Evolutionary conservation across 2,113 vertebrate species (phyloP).

Genomic region (Grus americana): DNA sequence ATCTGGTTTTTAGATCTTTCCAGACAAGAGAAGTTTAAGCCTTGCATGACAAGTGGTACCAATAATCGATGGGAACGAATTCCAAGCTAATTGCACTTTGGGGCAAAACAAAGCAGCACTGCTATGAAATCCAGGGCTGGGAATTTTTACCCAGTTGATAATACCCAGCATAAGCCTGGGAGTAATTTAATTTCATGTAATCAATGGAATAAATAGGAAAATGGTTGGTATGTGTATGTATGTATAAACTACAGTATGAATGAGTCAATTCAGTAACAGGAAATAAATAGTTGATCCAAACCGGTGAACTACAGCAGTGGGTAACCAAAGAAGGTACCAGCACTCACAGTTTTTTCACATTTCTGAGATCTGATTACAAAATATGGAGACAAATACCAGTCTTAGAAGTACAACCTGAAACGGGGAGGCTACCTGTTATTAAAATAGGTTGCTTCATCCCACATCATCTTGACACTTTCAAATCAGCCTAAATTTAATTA

Average conservation of each 20-base stretch:
- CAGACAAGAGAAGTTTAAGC: not conserved
- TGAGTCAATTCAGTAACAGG: not conserved
- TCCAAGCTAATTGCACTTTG: not conserved
- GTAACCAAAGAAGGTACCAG: not conserved
- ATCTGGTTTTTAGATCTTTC: slow-evolving; percentile 20
- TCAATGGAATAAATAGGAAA: slow-evolving; percentile 6
- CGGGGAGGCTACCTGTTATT: not conserved
- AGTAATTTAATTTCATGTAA: slow-evolving; percentile 12
- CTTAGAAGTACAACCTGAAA: not conserved
- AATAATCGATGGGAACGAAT: not conserved
- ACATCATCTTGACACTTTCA: not conserved
- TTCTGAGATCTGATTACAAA: not conserved
- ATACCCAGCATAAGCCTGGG: not conserved
- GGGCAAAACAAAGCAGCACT: not conserved
- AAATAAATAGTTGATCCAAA: not conserved
- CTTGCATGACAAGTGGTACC: slow-evolving; percentile 6
- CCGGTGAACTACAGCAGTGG: not conserved
- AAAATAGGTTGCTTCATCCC: not conserved
- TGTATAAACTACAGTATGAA: not conserved
- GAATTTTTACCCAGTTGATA: not conserved
- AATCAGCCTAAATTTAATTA: not conserved
- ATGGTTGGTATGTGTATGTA: not conserved
- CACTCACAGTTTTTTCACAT: not conserved
- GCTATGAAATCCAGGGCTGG: not conserved
- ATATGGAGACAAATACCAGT: not conserved